Conservation (phyloP, 2,113 vertebrate species). For the Talpa occidentalis region DNA sequence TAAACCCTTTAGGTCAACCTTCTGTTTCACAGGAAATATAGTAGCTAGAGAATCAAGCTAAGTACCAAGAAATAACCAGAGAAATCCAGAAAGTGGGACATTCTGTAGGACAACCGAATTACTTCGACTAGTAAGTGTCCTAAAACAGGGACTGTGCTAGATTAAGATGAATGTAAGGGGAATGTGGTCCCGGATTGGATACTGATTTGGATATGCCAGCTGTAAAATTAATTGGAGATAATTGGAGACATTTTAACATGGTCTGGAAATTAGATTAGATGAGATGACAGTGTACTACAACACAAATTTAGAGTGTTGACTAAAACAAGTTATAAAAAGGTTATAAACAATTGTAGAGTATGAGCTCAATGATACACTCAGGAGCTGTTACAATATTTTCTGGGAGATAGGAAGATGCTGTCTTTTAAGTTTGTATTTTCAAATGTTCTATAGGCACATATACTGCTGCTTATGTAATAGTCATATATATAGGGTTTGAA, state of each 20-base stretch:
- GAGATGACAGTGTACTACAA: background rate
- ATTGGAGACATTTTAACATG: background rate
- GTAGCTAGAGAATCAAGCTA: background rate
- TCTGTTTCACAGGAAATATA: constrained; percentile 10
- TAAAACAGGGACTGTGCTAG: background rate
- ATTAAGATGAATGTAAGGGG: background rate
- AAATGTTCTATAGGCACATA: background rate
- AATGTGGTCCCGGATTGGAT: background rate
- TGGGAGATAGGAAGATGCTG: background rate
- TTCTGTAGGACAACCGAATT: background rate
- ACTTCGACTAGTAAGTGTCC: background rate
- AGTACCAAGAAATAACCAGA: background rate
- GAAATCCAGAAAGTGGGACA: background rate
- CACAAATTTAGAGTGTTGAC: background rate
- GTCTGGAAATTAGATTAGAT: background rate
- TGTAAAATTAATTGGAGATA: background rate
- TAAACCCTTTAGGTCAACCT: background rate
- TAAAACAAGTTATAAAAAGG: background rate
- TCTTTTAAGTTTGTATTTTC: constrained; percentile 8
- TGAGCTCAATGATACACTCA: background rate
- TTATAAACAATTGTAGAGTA: background rate
- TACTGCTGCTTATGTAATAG: background rate
- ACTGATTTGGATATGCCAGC: background rate
- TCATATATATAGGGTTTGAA: constrained; percentile 19
- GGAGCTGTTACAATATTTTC: background rate